Conservation (phyloP, 2,888 invertebrate genomes). For the Rhorus exstirpatorius region DNA sequence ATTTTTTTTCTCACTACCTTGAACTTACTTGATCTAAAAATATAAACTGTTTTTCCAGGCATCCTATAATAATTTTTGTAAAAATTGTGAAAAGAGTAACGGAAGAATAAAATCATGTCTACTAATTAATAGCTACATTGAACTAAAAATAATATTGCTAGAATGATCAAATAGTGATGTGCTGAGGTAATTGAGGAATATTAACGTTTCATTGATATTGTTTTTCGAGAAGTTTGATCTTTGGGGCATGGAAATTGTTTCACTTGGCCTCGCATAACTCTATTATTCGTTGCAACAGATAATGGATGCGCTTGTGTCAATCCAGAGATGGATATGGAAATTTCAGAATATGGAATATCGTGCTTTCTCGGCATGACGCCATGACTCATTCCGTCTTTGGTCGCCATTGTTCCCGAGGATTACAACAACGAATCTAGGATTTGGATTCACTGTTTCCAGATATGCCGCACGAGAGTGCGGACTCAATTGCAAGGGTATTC, state of each 20-base stretch:
- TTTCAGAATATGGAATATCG: background rate
- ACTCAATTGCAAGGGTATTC: conserved; percentile 7
- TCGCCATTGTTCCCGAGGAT: conserved; percentile 77
- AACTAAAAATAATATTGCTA: no score
- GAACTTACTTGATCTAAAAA: no score
- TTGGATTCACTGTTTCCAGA: conserved; percentile 81
- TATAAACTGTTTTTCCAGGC: no score
- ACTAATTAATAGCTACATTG: no score
- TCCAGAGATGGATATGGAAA: conserved; percentile 1
- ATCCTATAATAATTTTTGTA: no score
- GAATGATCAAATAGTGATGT: background rate
- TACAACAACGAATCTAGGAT: conserved; percentile 79
- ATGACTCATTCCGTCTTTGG: conserved; percentile 50
- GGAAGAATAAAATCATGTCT: no score
- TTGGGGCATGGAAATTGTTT: background rate
- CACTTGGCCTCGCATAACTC: background rate
- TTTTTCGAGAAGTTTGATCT: background rate
- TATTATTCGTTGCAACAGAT: background rate
- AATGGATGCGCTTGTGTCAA: background rate
- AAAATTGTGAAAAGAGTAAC: no score
- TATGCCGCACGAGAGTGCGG: conserved; percentile 14
- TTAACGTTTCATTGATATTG: background rate
- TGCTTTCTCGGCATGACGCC: background rate
- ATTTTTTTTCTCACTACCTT: no score
- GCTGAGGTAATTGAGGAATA: background rate